Percentiles rank a stretch among this genome's conserved stretches.
Conservation (phyloP, 2,888 invertebrate species). For the Phalangium opilio region DNA sequence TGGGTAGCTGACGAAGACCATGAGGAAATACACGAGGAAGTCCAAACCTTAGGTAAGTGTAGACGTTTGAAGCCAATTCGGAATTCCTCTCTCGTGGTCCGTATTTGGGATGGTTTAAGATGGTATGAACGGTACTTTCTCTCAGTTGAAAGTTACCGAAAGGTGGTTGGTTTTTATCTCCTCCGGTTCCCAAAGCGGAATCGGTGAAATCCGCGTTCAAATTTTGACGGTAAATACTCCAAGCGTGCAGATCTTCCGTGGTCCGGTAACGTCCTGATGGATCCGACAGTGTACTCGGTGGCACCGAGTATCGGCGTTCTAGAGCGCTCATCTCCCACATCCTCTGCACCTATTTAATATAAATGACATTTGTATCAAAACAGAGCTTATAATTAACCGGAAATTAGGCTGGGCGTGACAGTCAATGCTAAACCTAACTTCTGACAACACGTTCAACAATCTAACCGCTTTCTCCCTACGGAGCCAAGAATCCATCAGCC, state of each 20-base stretch:
- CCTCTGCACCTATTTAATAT: slow-evolving; percentile 1
- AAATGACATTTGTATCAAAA: no score
- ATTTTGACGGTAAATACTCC: slow-evolving; percentile 82
- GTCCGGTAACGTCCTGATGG: slow-evolving; percentile 17
- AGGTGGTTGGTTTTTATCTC: slow-evolving; percentile 68
- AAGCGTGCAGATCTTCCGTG: slow-evolving; percentile 74
- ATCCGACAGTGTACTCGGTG: slow-evolving; percentile 29
- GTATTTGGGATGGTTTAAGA: slow-evolving; percentile 67
- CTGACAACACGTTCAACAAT: no score
- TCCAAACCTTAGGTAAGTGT: slow-evolving; percentile 85
- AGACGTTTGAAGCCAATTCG: slow-evolving; percentile 76
- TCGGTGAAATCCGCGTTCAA: slow-evolving; percentile 89
- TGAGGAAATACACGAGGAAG: slow-evolving; percentile 76
- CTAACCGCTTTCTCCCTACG: no score
- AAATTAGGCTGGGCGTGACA: no score
- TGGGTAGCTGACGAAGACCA: slow-evolving; percentile 5
- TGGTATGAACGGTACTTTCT: slow-evolving; percentile 84
- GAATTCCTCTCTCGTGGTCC: slow-evolving; percentile 50
- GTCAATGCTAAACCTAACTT: no score
- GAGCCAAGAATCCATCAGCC: no score
- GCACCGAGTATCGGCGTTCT: slow-evolving; percentile 76
- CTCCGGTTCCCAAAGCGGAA: slow-evolving; percentile 77
- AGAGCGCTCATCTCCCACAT: slow-evolving; percentile 39
- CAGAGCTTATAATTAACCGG: no score
- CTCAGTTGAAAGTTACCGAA: slow-evolving; percentile 76